Evolutionary conservation across 2,113 vertebrate species (phyloP).

Genomic region (Cyprinodon variegatus): DNA sequence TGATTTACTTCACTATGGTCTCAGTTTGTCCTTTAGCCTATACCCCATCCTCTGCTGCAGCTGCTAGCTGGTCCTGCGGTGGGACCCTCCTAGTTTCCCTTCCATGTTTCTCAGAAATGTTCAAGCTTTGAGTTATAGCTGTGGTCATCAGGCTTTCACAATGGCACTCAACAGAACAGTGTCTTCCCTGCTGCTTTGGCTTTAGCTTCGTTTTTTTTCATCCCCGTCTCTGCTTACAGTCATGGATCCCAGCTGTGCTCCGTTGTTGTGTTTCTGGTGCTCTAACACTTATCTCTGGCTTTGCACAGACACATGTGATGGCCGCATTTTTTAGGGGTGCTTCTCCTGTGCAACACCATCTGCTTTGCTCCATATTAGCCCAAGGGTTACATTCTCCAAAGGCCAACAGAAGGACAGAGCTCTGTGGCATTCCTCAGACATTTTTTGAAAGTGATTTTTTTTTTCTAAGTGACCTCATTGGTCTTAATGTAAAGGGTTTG

Average conservation of each 20-base stretch:
- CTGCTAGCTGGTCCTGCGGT: constrained; percentile 39
- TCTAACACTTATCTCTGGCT: constrained; percentile 20
- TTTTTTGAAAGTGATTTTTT: constrained; percentile 12
- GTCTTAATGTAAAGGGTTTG: neutral
- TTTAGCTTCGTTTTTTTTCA: constrained; percentile 16
- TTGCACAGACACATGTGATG: neutral
- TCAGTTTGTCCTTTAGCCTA: constrained; percentile 38
- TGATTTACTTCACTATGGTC: constrained; percentile 39
- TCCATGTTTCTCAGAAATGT: constrained; percentile 58
- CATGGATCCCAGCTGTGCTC: neutral
- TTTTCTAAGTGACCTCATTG: constrained; percentile 21
- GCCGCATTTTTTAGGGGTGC: constrained; percentile 27
- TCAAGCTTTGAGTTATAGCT: constrained; percentile 30
- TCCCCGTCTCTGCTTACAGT: constrained; percentile 30
- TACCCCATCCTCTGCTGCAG: constrained; percentile 38
- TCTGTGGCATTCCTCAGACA: constrained; percentile 64
- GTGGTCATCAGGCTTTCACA: constrained; percentile 45
- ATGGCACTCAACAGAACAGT: constrained; percentile 33
- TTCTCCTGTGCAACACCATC: constrained; percentile 61
- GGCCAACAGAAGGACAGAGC: constrained; percentile 21
- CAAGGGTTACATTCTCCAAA: constrained; percentile 63
- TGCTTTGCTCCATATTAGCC: constrained; percentile 59
- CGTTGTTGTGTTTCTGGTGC: neutral
- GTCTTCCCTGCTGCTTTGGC: constrained; percentile 13
- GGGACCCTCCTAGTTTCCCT: constrained; percentile 43